Percentiles rank a stretch among this genome's conserved stretches.
Evolutionary conservation across 1,140 invertebrate genomes (phyloP).

Genomic region (Hylaeus volcanicus): DNA sequence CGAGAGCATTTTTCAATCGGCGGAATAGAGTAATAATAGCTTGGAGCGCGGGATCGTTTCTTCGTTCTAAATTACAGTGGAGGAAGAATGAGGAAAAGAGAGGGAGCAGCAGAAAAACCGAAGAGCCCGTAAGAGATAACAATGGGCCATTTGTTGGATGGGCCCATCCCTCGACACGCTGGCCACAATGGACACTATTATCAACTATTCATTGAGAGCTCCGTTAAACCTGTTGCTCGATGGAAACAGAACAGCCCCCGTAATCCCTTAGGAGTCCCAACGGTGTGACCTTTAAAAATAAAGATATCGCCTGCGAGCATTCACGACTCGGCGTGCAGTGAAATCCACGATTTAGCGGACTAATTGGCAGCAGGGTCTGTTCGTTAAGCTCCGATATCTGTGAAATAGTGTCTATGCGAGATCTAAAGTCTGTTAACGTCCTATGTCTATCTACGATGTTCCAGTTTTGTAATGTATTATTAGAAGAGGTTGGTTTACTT

Average conservation of each 20-base stretch:
- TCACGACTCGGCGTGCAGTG: background rate
- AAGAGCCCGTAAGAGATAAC: conserved; percentile 61
- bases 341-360: no score
- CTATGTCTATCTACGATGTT: no score
- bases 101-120: conserved; percentile 40
- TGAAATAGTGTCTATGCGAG: no score
- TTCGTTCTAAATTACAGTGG: conserved; percentile 38
- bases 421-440: no score
- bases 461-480: no score
- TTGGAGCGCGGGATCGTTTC: conserved; percentile 36
- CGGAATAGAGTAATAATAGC: conserved; percentile 36
- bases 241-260: conserved; percentile 26
- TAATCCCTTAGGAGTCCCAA: background rate
- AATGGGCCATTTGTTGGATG: conserved; percentile 75
- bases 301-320: conserved; percentile 43
- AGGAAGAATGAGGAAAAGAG: conserved; percentile 27
- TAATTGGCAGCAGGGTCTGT: no score
- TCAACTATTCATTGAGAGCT: conserved; percentile 69
- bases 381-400: no score
- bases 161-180: conserved; percentile 58
- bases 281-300: conserved; percentile 46
- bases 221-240: conserved; percentile 60
- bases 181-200: conserved; percentile 74
- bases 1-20: conserved; percentile 33
- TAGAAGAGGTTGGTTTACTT: no score